Conservation (phyloP, 2,888 invertebrate species). For the Geophilus truncorum region DNA sequence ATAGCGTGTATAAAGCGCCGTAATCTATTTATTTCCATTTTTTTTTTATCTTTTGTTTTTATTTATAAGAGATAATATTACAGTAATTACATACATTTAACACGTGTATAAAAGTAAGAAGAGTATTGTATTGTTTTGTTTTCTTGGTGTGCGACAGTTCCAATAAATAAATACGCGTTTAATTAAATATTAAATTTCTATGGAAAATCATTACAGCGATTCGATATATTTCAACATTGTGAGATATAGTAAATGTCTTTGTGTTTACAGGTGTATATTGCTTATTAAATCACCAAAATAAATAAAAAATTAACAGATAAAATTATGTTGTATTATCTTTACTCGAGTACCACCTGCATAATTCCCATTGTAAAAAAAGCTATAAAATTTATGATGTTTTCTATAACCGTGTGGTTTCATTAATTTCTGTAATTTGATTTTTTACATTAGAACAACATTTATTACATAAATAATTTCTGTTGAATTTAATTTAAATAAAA, state of each 20-base stretch:
- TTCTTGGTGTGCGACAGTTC: background rate
- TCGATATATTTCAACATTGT: background rate
- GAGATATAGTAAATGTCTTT: background rate
- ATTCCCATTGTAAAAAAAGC: background rate
- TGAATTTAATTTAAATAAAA: too few relatives aligned
- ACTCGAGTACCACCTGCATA: background rate
- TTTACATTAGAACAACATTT: too few relatives aligned
- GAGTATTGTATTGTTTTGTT: background rate
- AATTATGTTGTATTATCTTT: background rate
- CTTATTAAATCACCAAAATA: background rate
- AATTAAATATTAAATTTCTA: background rate
- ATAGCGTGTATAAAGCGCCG: background rate
- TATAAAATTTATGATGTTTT: background rate
- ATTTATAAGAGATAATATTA: background rate
- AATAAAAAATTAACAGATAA: too few relatives aligned
- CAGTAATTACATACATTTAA: background rate
- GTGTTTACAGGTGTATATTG: background rate
- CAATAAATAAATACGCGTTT: background rate
- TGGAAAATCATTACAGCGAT: background rate
- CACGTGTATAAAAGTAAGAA: background rate
- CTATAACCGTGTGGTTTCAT: too few relatives aligned
- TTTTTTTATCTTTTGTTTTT: background rate
- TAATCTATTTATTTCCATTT: background rate
- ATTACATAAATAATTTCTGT: too few relatives aligned
- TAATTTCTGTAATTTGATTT: too few relatives aligned